Conservation (phyloP, 2,797 vertebrate species). For the Scleropages formosus region DNA sequence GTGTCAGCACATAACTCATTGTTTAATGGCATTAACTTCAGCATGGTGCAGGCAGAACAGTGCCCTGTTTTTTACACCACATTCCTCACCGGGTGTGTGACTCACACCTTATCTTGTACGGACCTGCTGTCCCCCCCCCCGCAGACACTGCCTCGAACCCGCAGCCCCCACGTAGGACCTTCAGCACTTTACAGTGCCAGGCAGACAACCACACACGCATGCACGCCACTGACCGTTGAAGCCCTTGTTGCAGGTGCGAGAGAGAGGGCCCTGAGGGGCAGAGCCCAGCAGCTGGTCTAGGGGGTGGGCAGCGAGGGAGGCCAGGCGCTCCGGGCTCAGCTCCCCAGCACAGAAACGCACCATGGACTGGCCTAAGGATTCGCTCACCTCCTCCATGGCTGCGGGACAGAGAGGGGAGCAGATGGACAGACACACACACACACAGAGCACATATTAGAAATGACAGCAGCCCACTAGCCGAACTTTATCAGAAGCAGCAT, state of each 20-base stretch:
- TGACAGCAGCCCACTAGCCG: too few relatives aligned
- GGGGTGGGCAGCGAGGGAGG: slow-evolving; percentile 60
- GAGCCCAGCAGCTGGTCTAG: slow-evolving; percentile 74
- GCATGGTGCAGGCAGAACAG: too few relatives aligned
- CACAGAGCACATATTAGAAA: background rate
- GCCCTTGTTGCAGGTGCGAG: slow-evolving; percentile 62
- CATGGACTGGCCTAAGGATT: slow-evolving; percentile 74
- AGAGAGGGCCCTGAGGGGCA: slow-evolving; percentile 52
- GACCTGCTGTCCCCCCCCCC: background rate
- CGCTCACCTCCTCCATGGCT: slow-evolving; percentile 78
- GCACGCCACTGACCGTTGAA: slow-evolving; percentile 77
- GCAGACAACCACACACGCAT: background rate
- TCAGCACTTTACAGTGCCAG: background rate
- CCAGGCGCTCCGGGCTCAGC: slow-evolving; percentile 56
- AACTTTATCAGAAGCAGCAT: too few relatives aligned
- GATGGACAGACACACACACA: background rate
- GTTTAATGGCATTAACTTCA: too few relatives aligned
- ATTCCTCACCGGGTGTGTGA: background rate
- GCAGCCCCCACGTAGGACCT: too few relatives aligned
- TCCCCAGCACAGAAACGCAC: slow-evolving; percentile 77
- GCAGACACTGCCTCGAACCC: too few relatives aligned
- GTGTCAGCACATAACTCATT: too few relatives aligned
- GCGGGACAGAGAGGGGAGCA: slow-evolving; percentile 17
- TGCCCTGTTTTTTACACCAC: too few relatives aligned
- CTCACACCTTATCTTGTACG: background rate